Evolutionary conservation across 2,888 invertebrate species (phyloP).

Genomic region (Thumatha senex): DNA sequence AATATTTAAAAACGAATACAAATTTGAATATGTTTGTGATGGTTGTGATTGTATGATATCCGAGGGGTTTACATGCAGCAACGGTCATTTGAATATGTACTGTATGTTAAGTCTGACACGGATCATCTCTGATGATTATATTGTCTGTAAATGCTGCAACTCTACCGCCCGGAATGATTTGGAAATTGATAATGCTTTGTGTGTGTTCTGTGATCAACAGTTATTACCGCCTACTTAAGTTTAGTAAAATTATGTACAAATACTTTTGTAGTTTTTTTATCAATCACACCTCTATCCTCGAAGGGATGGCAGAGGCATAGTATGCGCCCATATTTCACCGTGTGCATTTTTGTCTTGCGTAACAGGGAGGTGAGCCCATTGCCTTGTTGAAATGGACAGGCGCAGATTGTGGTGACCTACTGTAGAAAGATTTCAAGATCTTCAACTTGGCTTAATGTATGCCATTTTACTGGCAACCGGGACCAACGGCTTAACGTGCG

Average conservation of each 20-base stretch:
- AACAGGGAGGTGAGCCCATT: no score
- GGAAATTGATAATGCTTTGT: constrained; percentile 43
- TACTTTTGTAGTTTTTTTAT: neutral
- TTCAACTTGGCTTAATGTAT: no score
- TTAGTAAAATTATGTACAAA: neutral
- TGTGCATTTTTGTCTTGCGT: no score
- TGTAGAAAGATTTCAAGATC: no score
- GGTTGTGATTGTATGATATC: constrained; percentile 58
- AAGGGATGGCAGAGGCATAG: no score
- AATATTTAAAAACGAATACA: constrained; percentile 23
- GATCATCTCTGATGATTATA: constrained; percentile 56
- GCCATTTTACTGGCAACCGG: no score
- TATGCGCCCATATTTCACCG: no score
- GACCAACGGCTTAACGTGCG: no score
- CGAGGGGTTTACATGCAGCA: constrained; percentile 53
- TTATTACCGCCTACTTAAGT: constrained; percentile 31
- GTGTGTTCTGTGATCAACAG: constrained; percentile 66
- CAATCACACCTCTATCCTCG: no score
- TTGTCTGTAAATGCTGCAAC: constrained; percentile 59
- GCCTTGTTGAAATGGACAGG: no score
- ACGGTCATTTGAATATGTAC: constrained; percentile 63
- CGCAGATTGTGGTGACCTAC: no score
- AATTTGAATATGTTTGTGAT: constrained; percentile 54
- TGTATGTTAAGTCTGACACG: constrained; percentile 66
- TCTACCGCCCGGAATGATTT: constrained; percentile 55